phyloP scores from a whole-genome alignment of 2,113 vertebrate genomes.

The Columba livia region DNA sequence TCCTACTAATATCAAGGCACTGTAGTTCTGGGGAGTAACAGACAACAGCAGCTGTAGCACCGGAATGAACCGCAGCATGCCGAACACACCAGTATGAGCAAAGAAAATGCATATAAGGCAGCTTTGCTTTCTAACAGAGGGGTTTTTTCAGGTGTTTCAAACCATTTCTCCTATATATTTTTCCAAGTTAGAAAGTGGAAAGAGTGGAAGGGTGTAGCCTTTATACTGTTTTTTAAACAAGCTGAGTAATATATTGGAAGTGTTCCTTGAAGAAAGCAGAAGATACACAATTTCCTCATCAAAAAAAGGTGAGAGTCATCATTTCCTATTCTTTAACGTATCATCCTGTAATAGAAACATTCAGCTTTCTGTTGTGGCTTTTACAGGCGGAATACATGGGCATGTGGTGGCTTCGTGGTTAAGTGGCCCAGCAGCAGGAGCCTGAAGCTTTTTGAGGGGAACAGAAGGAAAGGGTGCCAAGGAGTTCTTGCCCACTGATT shows the following conservation, averaged over 20 bases:
- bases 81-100: not conserved
- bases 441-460: not conserved
- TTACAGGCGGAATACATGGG: not conserved
- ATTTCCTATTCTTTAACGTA: not conserved
- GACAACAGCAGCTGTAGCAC: not conserved
- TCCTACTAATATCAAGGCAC: not conserved
- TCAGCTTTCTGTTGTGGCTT: not conserved
- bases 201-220: not conserved
- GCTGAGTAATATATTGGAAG: not conserved
- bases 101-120: not conserved
- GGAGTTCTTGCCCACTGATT: not conserved
- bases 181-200: not conserved
- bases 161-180: not conserved
- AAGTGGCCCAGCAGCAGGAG: rapidly evolving
- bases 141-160: not conserved
- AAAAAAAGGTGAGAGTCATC: not conserved
- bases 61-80: not conserved
- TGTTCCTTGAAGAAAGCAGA: not conserved
- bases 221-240: not conserved
- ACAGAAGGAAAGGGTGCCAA: not conserved
- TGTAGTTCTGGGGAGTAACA: not conserved
- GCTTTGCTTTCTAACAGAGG: not conserved
- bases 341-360: not conserved
- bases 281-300: not conserved
- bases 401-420: not conserved